Evolutionary conservation across 2,113 vertebrate species (phyloP).

Genomic region (Corydoras sp.): DNA sequence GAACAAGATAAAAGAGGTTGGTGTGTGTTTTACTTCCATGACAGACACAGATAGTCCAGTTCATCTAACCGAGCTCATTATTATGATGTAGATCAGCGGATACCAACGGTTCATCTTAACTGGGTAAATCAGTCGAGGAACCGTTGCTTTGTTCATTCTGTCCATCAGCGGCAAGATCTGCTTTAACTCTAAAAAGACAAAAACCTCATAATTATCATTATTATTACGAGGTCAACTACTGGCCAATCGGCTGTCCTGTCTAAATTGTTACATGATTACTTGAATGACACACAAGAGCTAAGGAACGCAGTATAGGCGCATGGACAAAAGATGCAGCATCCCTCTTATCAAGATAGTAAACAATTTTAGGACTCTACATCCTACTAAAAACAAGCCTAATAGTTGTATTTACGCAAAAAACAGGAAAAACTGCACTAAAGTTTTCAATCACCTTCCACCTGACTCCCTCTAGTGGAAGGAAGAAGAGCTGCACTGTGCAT

Average conservation of each 20-base stretch:
- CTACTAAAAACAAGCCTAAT: slow-evolving; percentile 2
- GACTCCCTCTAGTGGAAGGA: slow-evolving; percentile 53
- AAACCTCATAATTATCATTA: neutral
- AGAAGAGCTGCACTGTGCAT: slow-evolving; percentile 30
- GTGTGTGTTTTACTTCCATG: neutral
- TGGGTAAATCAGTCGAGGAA: no score
- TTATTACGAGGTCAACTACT: slow-evolving; percentile 39
- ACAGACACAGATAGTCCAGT: no score
- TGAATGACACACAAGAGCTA: slow-evolving; percentile 37
- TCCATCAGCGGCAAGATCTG: neutral
- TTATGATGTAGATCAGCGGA: no score
- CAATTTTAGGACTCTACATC: slow-evolving; percentile 33
- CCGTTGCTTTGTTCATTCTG: no score
- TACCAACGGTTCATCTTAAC: no score
- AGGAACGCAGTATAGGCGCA: slow-evolving; percentile 19
- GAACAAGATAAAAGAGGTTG: slow-evolving; percentile 70
- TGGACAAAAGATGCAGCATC: slow-evolving; percentile 61
- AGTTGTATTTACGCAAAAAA: neutral
- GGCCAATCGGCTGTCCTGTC: slow-evolving; percentile 42
- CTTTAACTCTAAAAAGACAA: neutral
- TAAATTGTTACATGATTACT: slow-evolving; percentile 36
- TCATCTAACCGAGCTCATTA: no score
- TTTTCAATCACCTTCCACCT: slow-evolving; percentile 33
- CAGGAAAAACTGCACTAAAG: slow-evolving; percentile 19
- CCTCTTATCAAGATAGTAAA: slow-evolving; percentile 42